Evolutionary conservation across 2,797 vertebrate species (phyloP), one percentile per base, ranked within the genome.

Genomic region (Simalia tracyae): DNA sequence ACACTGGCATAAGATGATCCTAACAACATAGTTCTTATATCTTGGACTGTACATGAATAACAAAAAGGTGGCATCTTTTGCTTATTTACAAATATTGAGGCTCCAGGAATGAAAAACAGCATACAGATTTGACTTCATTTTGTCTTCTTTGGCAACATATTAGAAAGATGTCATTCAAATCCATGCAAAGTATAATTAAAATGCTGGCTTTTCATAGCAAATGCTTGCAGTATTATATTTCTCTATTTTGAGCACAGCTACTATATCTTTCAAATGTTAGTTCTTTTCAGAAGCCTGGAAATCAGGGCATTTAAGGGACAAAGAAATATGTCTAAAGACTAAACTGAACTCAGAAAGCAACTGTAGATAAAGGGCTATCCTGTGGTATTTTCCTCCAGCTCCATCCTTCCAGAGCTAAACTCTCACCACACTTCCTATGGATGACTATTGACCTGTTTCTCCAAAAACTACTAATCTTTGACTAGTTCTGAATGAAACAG

Each of bases 401-500:
- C 72, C 57, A 50, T 46, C 3, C 72, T 91, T 94, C 91, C 3
- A 88, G 17, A 42, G 11, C 85, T 94, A 94, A 95, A 60, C 86
- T 94, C 89, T 94, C 92, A 60, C 66, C 54, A 89, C 89, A 86
- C 89, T 90, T 94, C 92, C 90, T 36, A 3, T 66, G 72, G 89
- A 93, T 94, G 56, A 31, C 11, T 91, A 89, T 26, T 92, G 89
- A 94, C 94, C 91, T 91, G 3, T 60, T 95, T 93, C 89, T 93
- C 76, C 90, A 57, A 90, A 92, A 96, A 95, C 76, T 93, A 92
- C 93, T 95, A 93, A 96, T 95, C 93, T 93, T 92, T 90, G 68
- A 92, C 93, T 95, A 96, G 92, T 93, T 96, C 94, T 96, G 95
- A 93, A 95, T 89, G 89, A 96, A 96, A 95, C 0, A 91, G 88